Base-by-base conservation (phyloP, 2,888 invertebrate species). In the Cylindroiulus punctatus region DNA sequence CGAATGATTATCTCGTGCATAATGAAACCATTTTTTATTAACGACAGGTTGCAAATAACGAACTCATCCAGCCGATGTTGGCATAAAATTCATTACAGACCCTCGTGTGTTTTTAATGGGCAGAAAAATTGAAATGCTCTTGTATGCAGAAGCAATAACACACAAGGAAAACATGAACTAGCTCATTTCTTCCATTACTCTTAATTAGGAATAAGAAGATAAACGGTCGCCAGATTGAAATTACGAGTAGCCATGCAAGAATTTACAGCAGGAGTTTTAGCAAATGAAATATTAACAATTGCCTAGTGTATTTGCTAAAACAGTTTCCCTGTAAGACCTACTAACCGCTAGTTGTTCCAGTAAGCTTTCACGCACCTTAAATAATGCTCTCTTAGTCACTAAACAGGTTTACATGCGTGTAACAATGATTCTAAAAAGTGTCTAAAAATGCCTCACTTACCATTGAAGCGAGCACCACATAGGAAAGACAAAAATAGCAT, bases 31-130 rank as follows among this genome's bases (percentile, higher is more conserved):
- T 76, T 44, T 76, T 76, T 30, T 76, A 76, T 22, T 30, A 76
- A 76, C 30, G 76, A 76, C 76, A 76, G 30, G 76, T 76, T 76
- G 76, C 76, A 30, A 76, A 76, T 76, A n/a, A 76, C 76, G 30
- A 30, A 76, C 30, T 30, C 30, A 30, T 30, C 30, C 26, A 76
- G 26, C 12, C 12, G 14, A 76, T 30, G 76, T 26, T 30, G 30
- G 65, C 26, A 12, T 76, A 76, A 76, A 22, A 76, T 76, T 76
- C 26, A 76, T 76, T 76, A n/a, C n/a, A 76, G 76, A 14, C 76
- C 12, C 76, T 76, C 30, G 30, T 30, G 12, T 76, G 76, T 30
- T 76, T 76, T 76, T 76, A 76, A 76, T 76, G 76, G 76, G 14
- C 76, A 30, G 14, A 30, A 65, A 76, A 76, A 30, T 14, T 30